A percentile compares a stretch with the other conserved stretches of the same genome.
phyloP scores from a whole-genome alignment of 1,140 invertebrate genomes.

The Brachionus koreanus region DNA sequence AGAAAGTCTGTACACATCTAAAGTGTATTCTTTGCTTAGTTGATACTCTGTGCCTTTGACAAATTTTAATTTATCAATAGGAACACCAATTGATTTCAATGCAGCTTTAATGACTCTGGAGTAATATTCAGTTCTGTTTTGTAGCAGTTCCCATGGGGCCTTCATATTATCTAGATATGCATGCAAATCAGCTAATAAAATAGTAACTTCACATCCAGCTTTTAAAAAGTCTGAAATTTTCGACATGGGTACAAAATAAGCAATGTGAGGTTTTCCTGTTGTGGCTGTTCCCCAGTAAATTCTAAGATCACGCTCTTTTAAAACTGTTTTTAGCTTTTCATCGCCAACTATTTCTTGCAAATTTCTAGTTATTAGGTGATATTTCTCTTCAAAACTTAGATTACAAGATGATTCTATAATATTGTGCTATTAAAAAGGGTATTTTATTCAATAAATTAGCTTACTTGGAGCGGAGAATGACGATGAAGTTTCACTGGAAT shows the following conservation, averaged over 20 bases:
- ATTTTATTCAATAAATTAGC: background rate
- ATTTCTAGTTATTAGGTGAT: slow-evolving; percentile 66
- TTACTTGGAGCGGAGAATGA: background rate
- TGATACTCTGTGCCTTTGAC: slow-evolving; percentile 92
- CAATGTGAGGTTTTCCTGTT: slow-evolving; percentile 95
- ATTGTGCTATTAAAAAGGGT: background rate
- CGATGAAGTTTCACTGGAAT: background rate
- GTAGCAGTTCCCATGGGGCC: slow-evolving; percentile 89
- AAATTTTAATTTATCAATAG: slow-evolving; percentile 90
- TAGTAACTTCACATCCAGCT: slow-evolving; percentile 90
- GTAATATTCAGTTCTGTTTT: slow-evolving; percentile 84
- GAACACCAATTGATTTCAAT: slow-evolving; percentile 83
- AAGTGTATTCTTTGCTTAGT: slow-evolving; percentile 87
- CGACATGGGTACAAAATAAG: slow-evolving; percentile 97
- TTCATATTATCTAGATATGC: slow-evolving; percentile 99
- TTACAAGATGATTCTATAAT: background rate
- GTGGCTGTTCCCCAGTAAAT: slow-evolving; percentile 99
- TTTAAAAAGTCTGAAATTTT: slow-evolving; percentile 96
- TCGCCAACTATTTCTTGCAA: slow-evolving; percentile 88
- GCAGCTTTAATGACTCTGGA: slow-evolving; percentile 91
- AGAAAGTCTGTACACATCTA: slow-evolving; percentile 86
- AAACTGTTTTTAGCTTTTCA: slow-evolving; percentile 75
- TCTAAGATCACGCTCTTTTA: slow-evolving; percentile 79
- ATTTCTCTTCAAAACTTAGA: slow-evolving; percentile 64
- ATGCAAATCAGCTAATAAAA: slow-evolving; percentile 95